Conservation (phyloP, 2,797 vertebrate genomes). For the Cyclopterus lumpus region DNA sequence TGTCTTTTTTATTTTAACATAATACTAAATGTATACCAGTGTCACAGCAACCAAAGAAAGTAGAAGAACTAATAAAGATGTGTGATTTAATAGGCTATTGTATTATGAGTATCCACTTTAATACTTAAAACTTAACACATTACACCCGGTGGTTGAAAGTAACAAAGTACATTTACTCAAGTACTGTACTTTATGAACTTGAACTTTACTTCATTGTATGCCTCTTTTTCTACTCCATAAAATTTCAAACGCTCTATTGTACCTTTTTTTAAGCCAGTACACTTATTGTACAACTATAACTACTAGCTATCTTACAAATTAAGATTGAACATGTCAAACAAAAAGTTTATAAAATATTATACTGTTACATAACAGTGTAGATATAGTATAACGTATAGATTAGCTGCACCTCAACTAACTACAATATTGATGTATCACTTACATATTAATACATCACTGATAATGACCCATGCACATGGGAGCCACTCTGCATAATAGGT, state of each 20-base stretch:
- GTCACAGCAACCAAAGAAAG: not conserved
- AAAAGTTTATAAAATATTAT: not conserved
- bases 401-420: not conserved
- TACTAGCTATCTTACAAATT: not conserved
- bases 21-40: not conserved
- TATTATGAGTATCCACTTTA: not conserved
- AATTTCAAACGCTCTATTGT: not conserved
- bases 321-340: not conserved
- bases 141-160: not conserved
- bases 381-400: not conserved
- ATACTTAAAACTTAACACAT: not conserved
- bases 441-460: not conserved
- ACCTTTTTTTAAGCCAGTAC: not conserved
- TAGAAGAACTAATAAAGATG: not conserved
- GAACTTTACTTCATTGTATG: not conserved
- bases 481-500: not conserved
- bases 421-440: not conserved
- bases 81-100: not conserved
- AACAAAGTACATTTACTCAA: not conserved
- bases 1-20: conserved; percentile 1
- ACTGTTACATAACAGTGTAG: not conserved
- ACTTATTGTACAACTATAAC: not conserved
- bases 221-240: not conserved
- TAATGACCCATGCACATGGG: not conserved
- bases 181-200: not conserved